Evolutionary conservation across 2,113 vertebrate species (phyloP), one percentile per base, ranked within the genome.

Genomic region (Jacana jacana): DNA sequence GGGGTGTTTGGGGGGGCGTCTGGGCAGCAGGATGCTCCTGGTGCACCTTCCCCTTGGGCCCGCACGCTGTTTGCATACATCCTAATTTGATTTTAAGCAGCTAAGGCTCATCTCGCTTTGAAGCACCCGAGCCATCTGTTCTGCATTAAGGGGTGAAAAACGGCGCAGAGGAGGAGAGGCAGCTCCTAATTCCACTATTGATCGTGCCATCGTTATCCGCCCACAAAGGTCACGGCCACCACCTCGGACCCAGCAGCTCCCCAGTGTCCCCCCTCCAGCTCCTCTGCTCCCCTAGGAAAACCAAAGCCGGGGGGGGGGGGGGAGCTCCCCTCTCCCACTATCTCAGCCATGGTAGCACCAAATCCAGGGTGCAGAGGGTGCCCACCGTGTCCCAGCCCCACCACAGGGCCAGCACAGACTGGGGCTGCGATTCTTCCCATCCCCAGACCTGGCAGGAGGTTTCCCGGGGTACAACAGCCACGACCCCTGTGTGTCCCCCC

Each of bases 11-110:
- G 55, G 85, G 84, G 9, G 16, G 25, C 3, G 15, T 30, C 25
- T 19, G 16, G 68, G 19, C 18, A 28, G 71, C 46, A 8, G 75
- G 60, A 51, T 27, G 61, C 75, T 37, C 61, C 80, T 0, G 10
- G n/a, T 0, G 1, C 93, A 60, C 19, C 63, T 52, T 71, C 75
- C 84, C 69, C 81, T 1, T 13, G 46, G 66, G 81, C 87, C 66
- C 28, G 5, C 48, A 2, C 3, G 57, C 78, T 5, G 46, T 25
- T 95, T 51, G 89, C 96, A 73, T 77, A 54, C 89, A 87, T 77
- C 94, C 93, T 94, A 94, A 94, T 94, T 93, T 94, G 96, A 96
- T 94, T 93, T 94, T 93, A 96, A 94, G 95, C 94, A 95, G 96
- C 94, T 93, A 76, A 94, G 91, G 85, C 91, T 95, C 48, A 68